phyloP scores from a whole-genome alignment of 2,113 vertebrate genomes.

The Hyaena hyaena region DNA sequence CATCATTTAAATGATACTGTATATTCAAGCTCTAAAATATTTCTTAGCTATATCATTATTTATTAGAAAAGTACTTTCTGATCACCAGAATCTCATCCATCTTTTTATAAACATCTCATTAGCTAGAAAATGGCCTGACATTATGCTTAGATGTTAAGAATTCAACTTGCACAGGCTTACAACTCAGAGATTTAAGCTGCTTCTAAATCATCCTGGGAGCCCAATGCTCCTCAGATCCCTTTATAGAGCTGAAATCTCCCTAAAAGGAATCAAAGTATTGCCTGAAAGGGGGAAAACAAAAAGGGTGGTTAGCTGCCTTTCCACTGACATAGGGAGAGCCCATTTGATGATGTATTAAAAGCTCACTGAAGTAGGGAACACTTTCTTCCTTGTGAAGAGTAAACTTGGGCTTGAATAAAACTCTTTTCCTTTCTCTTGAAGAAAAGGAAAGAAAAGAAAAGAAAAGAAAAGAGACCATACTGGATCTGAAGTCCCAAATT shows the following conservation, averaged over 20 bases:
- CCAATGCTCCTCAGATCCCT: neutral
- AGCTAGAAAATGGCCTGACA: neutral
- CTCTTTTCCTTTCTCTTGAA: neutral
- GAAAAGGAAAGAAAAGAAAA: neutral
- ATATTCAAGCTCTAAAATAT: constrained; percentile 12
- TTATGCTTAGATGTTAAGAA: neutral
- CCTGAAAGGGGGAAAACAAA: neutral
- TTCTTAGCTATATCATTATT: neutral
- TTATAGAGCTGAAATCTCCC: neutral
- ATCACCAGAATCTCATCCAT: neutral
- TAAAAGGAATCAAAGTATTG: neutral
- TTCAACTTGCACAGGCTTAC: neutral
- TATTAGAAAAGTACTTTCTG: constrained; percentile 9
- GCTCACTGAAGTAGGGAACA: neutral
- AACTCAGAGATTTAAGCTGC: neutral
- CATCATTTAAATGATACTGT: neutral
- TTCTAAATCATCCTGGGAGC: neutral
- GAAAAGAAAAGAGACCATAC: neutral
- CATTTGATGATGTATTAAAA: neutral
- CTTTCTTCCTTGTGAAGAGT: neutral
- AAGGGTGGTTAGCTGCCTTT: neutral
- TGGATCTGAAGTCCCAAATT: neutral
- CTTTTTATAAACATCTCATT: neutral
- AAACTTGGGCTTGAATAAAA: neutral
- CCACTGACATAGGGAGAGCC: neutral